Base-by-base conservation (phyloP, 2,113 vertebrate species). In the Tupaia chinensis region DNA sequence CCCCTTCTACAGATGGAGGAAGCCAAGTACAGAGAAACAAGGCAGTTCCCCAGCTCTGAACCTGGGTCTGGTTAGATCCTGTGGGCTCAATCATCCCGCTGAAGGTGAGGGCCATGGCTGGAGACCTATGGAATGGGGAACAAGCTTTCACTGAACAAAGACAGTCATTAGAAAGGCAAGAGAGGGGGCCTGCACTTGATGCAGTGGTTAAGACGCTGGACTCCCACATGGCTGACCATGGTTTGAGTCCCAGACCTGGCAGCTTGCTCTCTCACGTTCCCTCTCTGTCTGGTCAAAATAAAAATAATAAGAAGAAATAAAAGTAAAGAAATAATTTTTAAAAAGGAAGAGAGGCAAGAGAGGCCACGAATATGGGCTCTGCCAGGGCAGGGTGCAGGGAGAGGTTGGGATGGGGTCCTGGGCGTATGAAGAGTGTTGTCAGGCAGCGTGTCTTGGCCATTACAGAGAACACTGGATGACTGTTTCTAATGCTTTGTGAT, bases 1-100 rank as follows among this genome's bases (percentile, higher is more conserved):
- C 61, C 69, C 65, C 66, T 83, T 97, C 95, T 82, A 88, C 32
- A 90, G 87, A 69, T 69, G 27, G 87, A 69, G 65, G 27, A 69
- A 78, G 23, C 87, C 53, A 89, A 74, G 20, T 89, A 53, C 53
- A 87, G 60, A 80, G 85, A 95, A 86, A 73, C 34, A 69, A 87
- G 25, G 27, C 81, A 74, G 88, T 32, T 61, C 20, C 66, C 32
- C 80, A 58, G 68, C 88, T 22, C 61, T 60, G 53, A 53, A 76
- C n/a, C 25, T 82, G 29, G 25, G 5, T 82, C 81, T 84, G 80
- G 68, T 11, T 56, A 88, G 34, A 78, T 72, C 29, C 44, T 29
- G 22, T 54, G 16, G 17, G 53, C 68, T 85, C 69, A 76, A 65
- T 27, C 27, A 61, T 14, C 1, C 22, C 20, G 44, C 58, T 53